Evolutionary conservation across 2,113 vertebrate genomes (phyloP), one percentile per base, ranked within the genome.

Genomic region (Dendrocopos noguchii): DNA sequence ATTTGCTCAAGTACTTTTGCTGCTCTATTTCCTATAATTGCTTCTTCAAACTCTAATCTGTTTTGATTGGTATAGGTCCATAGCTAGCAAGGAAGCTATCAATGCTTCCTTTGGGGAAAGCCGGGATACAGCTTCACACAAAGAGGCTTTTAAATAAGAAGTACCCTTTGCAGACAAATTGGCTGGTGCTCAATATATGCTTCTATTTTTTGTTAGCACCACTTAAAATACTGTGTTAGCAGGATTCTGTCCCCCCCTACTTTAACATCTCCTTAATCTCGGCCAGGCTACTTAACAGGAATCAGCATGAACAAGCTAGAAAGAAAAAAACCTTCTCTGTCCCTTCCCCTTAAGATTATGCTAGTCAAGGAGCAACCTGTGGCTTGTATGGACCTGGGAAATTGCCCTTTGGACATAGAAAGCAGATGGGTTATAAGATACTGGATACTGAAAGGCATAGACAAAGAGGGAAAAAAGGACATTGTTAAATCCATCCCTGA

Each of bases 41-140:
- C 65, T 85, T 74, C 61, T 87, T 80, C 70, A 87, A 89, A 63
- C 27, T 15, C 56, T 87, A 75, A 71, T 86, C 84, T 91, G 68
- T 91, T 93, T 90, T 74, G 79, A 76, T 78, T 95, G 82, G 80
- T 92, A 44, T 28, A 90, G 29, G 65, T 92, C 89, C 81, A 80
- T 25, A n/a, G 44, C 79, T 90, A 91, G 79, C 81, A 82, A 92
- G 86, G 94, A 95, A 90, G 34, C 80, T 70, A 84, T 68, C 53
- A 89, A 61, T 50, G 77, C 25, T 63, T 95, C 84, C 79, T 87
- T 79, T 52, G 70, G 50, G 68, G 21, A 88, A 83, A 82, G 57
- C 12, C 31, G 42, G 33, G 33, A 89, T 28, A 88, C 4, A 66
- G 33, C 33, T 74, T 82, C 42, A 71, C 44, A 85, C 21, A 80